A percentile compares a stretch with the other conserved stretches of the same genome.
phyloP scores from a whole-genome alignment of 2,797 vertebrate genomes.

The Pseudochirops cupreus region DNA sequence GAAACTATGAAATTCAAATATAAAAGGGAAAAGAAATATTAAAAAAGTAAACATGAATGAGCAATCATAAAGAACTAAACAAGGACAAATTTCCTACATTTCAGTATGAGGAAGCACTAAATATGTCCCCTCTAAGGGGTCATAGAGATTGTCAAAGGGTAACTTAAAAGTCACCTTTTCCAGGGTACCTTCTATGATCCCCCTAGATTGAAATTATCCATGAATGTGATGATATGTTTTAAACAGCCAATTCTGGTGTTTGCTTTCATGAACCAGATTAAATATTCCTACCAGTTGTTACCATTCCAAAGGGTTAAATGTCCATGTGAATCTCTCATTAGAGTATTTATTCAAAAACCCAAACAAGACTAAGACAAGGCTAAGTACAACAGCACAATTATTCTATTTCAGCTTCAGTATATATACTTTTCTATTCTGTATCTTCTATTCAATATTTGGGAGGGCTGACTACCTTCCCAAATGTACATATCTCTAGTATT shows the following conservation, averaged over 20 bases:
- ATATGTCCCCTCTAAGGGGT: not conserved
- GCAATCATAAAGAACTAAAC: not conserved
- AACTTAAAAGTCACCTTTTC: not conserved
- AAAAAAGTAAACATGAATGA: not conserved
- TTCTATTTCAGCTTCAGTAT: not conserved
- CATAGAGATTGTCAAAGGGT: not conserved
- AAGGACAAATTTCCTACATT: not conserved
- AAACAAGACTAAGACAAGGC: not conserved
- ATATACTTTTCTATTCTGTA: not conserved
- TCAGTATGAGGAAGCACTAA: not conserved
- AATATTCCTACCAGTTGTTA: not conserved
- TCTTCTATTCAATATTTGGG: not conserved
- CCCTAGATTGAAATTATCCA: not conserved
- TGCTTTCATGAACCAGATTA: not conserved
- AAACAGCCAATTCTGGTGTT: not conserved
- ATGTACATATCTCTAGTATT: not conserved
- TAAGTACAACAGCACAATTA: not conserved
- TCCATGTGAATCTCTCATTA: not conserved
- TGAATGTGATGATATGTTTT: not conserved
- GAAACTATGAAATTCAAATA: not conserved
- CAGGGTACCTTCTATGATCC: not conserved
- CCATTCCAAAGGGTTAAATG: not conserved
- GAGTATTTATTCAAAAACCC: not conserved
- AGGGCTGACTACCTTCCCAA: not conserved
- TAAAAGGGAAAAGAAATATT: not conserved